Evolutionary conservation across 2,797 vertebrate genomes (phyloP), one percentile per base, ranked within the genome.

Genomic region (Gambusia yucatana): DNA sequence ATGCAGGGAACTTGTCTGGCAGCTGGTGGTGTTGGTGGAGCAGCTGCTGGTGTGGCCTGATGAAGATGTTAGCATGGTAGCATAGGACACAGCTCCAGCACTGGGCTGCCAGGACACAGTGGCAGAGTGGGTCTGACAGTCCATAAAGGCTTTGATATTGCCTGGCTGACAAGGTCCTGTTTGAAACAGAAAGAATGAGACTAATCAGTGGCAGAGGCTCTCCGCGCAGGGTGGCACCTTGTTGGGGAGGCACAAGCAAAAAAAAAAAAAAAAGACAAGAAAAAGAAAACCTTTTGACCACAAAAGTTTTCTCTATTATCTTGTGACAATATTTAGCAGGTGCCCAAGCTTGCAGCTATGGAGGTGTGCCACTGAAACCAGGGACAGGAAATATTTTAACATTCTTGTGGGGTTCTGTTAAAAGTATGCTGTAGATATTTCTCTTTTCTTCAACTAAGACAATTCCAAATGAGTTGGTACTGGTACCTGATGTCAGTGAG

Each of bases 141-240:
- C 85, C 52, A 93, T 39, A 2, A 80, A 28, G 28, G 93, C 90
- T 46, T 74, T 14, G 2, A 95, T 91, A 63, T 63, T 65, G 57
- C 75, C 84, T 0, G 87, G 82, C 65, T 46, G n/a, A 78, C 95
- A 96, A 25, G 94, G 94, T 30, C 41, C 95, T 96, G 83, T 4
- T 43, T 16, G 63, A 36, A 80, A 65, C 25, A 20, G 33, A 22
- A 73, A 65, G 65, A 79, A 57, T 6, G n/a, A n/a, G 22, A 69
- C 39, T 43, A 43, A n/a, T 43, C 22, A 69, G 65, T 69, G 36
- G 22, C 3, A 5, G 39, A 14, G 39, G 39, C 10, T 43, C 41
- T 69, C 41, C 3, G 1, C 11, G 10, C 65, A 43, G 22, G 39
- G 4, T n/a, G 11, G 36, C 4, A 69, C 4, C 36, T 67, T 67